phyloP scores from a whole-genome alignment of 1,140 invertebrate species.

The Platyscapa corneri region DNA sequence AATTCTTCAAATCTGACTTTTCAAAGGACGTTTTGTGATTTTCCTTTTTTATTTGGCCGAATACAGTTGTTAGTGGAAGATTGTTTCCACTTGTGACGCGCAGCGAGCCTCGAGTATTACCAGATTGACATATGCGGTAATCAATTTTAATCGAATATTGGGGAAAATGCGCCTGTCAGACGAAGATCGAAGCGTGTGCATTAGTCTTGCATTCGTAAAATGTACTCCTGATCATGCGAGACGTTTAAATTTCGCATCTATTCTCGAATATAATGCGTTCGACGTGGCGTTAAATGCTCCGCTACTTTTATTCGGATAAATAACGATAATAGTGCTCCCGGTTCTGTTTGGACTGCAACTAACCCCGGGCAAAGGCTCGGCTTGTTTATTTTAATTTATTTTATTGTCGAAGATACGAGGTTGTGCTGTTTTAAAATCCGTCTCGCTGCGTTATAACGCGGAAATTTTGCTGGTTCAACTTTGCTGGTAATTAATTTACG shows the following conservation, averaged over 20 bases:
- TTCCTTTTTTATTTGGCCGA: background rate
- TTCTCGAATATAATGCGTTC: background rate
- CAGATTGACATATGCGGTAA: background rate
- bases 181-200: background rate
- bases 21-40: background rate
- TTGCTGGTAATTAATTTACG: too few species aligned
- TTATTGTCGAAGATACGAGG: background rate
- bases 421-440: too few species aligned
- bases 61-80: background rate
- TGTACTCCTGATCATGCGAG: background rate
- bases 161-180: background rate
- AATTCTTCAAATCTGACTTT: background rate
- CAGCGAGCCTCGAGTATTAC: background rate
- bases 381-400: too few species aligned
- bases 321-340: too few species aligned
- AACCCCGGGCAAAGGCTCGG: too few species aligned
- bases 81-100: background rate
- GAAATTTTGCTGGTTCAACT: too few species aligned
- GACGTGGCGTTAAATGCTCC: background rate
- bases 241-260: background rate
- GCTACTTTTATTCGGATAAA: background rate
- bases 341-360: too few species aligned
- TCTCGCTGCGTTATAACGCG: too few species aligned
- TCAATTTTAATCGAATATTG: background rate
- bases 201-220: conserved; percentile 6